Base-by-base conservation (phyloP, 2,797 vertebrate species). In the Rhinichthys osculus region DNA sequence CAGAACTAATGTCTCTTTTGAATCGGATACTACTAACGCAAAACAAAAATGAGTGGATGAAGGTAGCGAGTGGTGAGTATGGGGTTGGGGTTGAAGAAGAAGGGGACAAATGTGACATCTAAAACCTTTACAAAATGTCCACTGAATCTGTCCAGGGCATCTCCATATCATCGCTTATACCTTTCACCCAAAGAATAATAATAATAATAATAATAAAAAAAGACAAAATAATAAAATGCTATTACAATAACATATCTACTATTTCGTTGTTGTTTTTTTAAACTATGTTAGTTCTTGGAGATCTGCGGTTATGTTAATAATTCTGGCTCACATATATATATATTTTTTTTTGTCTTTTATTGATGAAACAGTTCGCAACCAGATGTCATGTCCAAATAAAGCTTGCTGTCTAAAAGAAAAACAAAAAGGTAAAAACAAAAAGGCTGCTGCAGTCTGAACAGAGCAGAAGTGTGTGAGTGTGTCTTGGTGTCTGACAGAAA, bases 341-440 rank as follows among this genome's bases (percentile, higher is more conserved):
- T 54, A n/a, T 52, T 67, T 92, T 89, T 83, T 88, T 83, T 83
- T 82, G 59, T 62, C 66, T 67, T 92, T 89, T 83, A 92, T 93
- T 89, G 91, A 91, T 93, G 94, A 94, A 94, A 95, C 93, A 92
- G 92, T 93, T 92, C 86, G 92, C 94, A 96, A 96, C 93, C 94
- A 94, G 95, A 94, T 95, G 93, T 95, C 94, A 93, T 88, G 92
- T 94, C 93, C 93, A 94, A 96, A 96, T 94, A 94, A 95, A 92
- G 96, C 96, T 97, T 97, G 96, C 96, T 96, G 96, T 93, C 82
- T 91, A 89, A 87, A 91, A 93, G 92, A 86, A 90, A 82, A 88
- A 89, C 23, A 78, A 77, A 85, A n/a, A 71, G 11, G 11, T 27
- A 70, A 89, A 85, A 83, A 52, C 86, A 69, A 77, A 81, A 90